These are phyloP conservation scores for Dyspetes luteomarginatus DNA, from an alignment of 2,888 invertebrate species.

Conservation along the genomic window DNA sequence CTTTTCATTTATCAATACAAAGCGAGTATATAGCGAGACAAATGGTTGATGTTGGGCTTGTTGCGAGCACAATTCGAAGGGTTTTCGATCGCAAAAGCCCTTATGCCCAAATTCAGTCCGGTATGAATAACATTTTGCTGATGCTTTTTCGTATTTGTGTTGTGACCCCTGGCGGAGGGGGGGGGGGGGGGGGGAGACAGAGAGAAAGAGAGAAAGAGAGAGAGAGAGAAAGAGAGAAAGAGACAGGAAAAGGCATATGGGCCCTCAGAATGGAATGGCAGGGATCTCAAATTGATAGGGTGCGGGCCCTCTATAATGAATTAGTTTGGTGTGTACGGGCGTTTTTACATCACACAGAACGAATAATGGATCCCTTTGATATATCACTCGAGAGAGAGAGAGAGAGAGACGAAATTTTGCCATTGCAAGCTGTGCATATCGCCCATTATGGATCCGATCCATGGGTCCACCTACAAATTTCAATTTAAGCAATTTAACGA, in stretches of 20 bases:
- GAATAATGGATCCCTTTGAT: conserved; percentile 24
- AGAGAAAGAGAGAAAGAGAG: too few relatives aligned
- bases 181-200: too few relatives aligned
- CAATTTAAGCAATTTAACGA: conserved; percentile 10
- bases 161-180: too few relatives aligned
- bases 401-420: conserved; percentile 14
- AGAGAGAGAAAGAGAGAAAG: too few relatives aligned
- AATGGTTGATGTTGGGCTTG: too few relatives aligned
- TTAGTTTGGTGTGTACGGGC: conserved; percentile 31
- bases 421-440: conserved; percentile 11
- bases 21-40: too few relatives aligned
- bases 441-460: not conserved
- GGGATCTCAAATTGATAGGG: conserved; percentile 50
- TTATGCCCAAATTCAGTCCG: too few relatives aligned
- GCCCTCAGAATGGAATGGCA: conserved; percentile 33
- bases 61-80: too few relatives aligned
- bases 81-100: too few relatives aligned
- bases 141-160: too few relatives aligned
- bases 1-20: too few relatives aligned
- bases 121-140: too few relatives aligned
- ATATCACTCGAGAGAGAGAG: conserved; percentile 41
- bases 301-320: conserved; percentile 52
- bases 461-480: conserved; percentile 16
- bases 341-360: not conserved
- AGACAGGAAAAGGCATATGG: conserved; percentile 67